Evolutionary conservation across 2,888 invertebrate species (phyloP).

Genomic region (Synergus japonicus): DNA sequence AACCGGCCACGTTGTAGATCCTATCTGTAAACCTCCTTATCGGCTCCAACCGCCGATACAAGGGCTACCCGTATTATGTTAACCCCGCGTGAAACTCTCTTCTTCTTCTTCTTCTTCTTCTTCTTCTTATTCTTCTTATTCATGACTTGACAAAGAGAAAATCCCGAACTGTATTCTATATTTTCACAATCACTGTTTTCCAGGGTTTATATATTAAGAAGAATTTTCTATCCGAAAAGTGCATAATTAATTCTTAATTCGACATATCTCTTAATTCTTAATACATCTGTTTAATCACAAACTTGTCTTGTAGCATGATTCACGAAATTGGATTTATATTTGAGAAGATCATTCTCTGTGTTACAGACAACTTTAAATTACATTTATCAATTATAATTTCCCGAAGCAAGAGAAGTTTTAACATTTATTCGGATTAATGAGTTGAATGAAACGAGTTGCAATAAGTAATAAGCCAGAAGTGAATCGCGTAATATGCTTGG

Average conservation of each 20-base stretch:
- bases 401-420: slow-evolving; percentile 3
- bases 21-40: slow-evolving; percentile 71
- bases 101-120: not conserved
- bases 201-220: not conserved
- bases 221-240: not conserved
- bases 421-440: slow-evolving; percentile 12
- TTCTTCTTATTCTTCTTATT: not conserved
- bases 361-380: not conserved
- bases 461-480: slow-evolving; percentile 15
- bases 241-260: not conserved
- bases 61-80: slow-evolving; percentile 56
- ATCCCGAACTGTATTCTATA: not conserved
- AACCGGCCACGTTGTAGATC: slow-evolving; percentile 73
- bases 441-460: slow-evolving; percentile 17
- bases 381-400: slow-evolving; percentile 6
- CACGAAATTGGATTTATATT: not conserved
- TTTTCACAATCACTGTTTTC: not conserved
- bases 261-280: no score
- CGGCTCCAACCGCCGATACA: slow-evolving; percentile 65
- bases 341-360: not conserved
- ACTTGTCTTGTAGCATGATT: not conserved
- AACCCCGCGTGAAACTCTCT: slow-evolving; percentile 10
- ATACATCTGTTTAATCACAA: no score
- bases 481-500: slow-evolving; percentile 27
- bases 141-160: slow-evolving; percentile 25